phyloP scores from a whole-genome alignment of 2,888 invertebrate species.

The Papilio gigon region DNA sequence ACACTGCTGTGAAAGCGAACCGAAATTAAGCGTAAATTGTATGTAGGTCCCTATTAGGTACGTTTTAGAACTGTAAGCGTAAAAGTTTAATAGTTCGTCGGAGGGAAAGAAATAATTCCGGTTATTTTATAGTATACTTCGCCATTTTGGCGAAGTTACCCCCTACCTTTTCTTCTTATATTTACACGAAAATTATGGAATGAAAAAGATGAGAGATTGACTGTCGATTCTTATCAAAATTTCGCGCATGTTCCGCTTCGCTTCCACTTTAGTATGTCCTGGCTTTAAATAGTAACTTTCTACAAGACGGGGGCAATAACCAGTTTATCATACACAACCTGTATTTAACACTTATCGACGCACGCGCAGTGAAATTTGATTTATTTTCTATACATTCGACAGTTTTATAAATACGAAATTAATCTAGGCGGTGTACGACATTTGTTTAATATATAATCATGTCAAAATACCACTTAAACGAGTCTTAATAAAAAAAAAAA shows the following conservation, averaged over 20 bases:
- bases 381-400: slow-evolving; percentile 30
- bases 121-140: too few species aligned
- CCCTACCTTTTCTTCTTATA: too few species aligned
- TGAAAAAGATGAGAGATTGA: background rate
- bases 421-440: slow-evolving; percentile 5
- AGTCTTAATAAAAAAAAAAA: background rate
- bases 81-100: background rate
- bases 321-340: slow-evolving; percentile 40
- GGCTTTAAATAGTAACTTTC: slow-evolving; percentile 39
- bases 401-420: slow-evolving; percentile 25
- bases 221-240: background rate
- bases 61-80: background rate
- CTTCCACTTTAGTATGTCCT: background rate
- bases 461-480: background rate
- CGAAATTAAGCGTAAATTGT: background rate
- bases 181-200: too few species aligned
- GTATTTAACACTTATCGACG: slow-evolving; percentile 40
- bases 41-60: too few species aligned
- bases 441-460: slow-evolving; percentile 7
- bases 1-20: background rate
- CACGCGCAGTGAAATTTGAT: slow-evolving; percentile 41
- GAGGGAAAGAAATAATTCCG: background rate
- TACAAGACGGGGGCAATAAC: slow-evolving; percentile 39
- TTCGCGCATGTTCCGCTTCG: background rate
- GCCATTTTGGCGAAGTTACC: too few species aligned